These are phyloP conservation scores for Pocota personata DNA, from an alignment of 2,888 invertebrate genomes.

Conservation along the genomic window DNA sequence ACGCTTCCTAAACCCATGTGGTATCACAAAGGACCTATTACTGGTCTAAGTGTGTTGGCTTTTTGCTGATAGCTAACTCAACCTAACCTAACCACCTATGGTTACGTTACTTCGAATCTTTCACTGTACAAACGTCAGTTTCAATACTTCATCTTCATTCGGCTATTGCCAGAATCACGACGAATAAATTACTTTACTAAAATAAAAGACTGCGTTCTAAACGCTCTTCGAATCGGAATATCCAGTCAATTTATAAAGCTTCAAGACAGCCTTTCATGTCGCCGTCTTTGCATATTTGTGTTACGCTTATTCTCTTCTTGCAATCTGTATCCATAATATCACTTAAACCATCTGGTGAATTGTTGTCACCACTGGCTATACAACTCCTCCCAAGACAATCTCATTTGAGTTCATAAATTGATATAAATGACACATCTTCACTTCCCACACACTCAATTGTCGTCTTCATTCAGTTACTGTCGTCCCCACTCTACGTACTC, in stretches of 20 bases:
- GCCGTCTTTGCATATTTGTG: conserved; percentile 12
- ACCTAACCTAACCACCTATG: neutral
- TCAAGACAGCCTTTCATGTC: conserved; percentile 31
- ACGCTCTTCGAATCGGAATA: too few species aligned
- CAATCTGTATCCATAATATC: conserved; percentile 27
- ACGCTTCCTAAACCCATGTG: too few species aligned
- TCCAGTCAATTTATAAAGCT: neutral
- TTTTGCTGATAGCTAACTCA: neutral
- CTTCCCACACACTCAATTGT: conserved; percentile 62
- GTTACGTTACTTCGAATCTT: too few species aligned
- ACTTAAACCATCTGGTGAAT: conserved; percentile 50
- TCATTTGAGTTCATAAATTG: conserved; percentile 55
- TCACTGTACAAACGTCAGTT: too few species aligned
- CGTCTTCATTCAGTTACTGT: neutral
- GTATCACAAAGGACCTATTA: too few species aligned
- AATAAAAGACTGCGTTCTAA: too few species aligned
- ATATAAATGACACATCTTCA: conserved; percentile 69
- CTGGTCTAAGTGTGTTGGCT: too few species aligned
- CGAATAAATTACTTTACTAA: too few species aligned
- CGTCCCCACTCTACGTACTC: neutral
- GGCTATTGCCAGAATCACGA: too few species aligned
- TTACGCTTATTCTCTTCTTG: neutral
- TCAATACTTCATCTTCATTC: too few species aligned
- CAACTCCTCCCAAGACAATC: conserved; percentile 39
- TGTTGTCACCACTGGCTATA: neutral